Evolutionary conservation across 2,797 vertebrate genomes (phyloP), one percentile per base, ranked within the genome.

Genomic region (Neosalanx taihuensis): DNA sequence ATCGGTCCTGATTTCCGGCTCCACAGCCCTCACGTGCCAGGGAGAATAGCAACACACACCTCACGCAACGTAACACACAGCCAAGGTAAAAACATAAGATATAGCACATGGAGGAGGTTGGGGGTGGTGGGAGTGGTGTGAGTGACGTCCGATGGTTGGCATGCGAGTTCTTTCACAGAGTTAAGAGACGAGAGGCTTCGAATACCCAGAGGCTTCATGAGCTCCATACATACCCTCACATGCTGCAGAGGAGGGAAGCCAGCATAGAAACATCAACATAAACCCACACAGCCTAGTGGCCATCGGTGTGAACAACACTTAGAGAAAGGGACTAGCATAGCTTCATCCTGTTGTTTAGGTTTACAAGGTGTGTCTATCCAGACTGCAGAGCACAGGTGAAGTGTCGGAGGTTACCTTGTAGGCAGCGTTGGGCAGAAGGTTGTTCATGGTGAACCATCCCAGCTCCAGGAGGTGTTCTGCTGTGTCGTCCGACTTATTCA

Each of bases 401-500:
- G 26, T 23, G n/a, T 23, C n/a, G 1, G 58, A 23, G 58, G 30
- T 70, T 89, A 93, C 97, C 97, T 99, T 99, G 84, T 99, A 99
- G 15, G 94, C 85, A 12, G 98, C 96, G 0, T 98, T 99, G 70
- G 98, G 98, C 53, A 99, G 92, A 46, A 99, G 93, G 85, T 98
- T 99, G 89, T 99, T 99, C 98, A 99, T 99, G 1, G 94, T 98
- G 83, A 99, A 98, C 96, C 97, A 98, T 58, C 98, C 97, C 67
- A 99, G 89, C 59, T 99, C 98, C 86, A 99, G 83, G 68, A 99
- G 94, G 88, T 99, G 98, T 84, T 99, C 98, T 0, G 98, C 98
- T 0, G 97, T 99, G 82, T 99, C 98, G 17, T 99, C 98, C 35
- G 97, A 98, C 77, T 98, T 99, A 88, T 99, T 99, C 70, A 99